Base-by-base conservation (phyloP, 2,888 invertebrate genomes). In the Aphodius sticticus region DNA sequence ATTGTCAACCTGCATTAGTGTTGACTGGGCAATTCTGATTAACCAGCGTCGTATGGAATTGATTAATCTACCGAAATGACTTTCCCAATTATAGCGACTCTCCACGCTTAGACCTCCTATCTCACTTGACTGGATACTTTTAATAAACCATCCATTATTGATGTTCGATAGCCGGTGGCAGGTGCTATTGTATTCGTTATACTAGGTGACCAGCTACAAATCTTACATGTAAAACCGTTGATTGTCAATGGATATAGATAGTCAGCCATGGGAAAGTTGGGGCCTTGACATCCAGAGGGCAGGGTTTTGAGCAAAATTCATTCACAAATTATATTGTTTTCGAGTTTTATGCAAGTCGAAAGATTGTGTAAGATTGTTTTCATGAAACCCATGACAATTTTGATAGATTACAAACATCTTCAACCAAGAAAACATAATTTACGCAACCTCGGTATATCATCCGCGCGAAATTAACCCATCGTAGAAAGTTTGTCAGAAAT, bases 401-500 rank as follows among this genome's bases (percentile, higher is more conserved):
- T 71, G 6, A 71, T 15, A 35, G 35, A 71, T 71, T 71, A 15
- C n/a, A n/a, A 71, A n/a, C 16, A 71, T 12, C 71, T 26, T 35
- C 15, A 70, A 71, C 35, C 71, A 71, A 15, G 4, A 15, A 71
- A 26, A 1, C 53, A 53, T 53, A 53, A 53, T 53, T 53, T 53
- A 53, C 53, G 12, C 53, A 53, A 53, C 53, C 12, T 12, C 53
- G 4, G 53, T 53, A 53, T 53, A 53, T 53, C 53, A 53, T 53
- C 53, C 12, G 26, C 14, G 16, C 16, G 15, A 53, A 53, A 53
- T 53, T 72, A 72, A 2, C 14, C 14, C 26, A 72, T 16, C 35
- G 14, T 35, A 72, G 72, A 72, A 72, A 72, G 72, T 53, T 53
- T 53, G 53, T 53, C 53, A 5, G 53, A 12, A 53, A 53, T 12